Base-by-base conservation (phyloP, 1,140 invertebrate species). In the Platyura marginata region DNA sequence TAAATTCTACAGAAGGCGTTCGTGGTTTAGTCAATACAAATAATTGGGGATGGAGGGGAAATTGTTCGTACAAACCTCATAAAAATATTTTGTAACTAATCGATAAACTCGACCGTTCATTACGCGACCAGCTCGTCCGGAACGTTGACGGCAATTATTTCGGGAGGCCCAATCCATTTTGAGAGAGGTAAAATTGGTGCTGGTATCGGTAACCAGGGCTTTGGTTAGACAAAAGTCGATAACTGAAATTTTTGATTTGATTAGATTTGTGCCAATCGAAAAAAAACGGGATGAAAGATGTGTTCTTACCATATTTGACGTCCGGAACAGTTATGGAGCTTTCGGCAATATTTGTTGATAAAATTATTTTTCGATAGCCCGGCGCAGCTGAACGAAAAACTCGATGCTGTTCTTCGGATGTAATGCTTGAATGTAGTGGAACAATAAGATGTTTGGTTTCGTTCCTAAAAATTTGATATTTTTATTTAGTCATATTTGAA, bases 151-250 rank as follows among this genome's bases (percentile, higher is more conserved):
- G 55, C 86, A 92, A 62, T 84, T 94, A 2, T 79, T 75, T 57
- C 86, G 81, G 1, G 89, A 85, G 1, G 91, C 85, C 92, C 92
- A 97, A 40, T 68, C 64, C 44, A 94, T 51, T 46, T 81, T 71
- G 5, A 97, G 65, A 38, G 73, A 74, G 21, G 79, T 75, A 50
- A 83, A 92, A 65, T 88, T 88, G 0, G 84, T 84, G 1, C 62
- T 56, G 3, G 66, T 55, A 57, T 94, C 81, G 39, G 73, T 74
- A 2, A 79, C 65, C 43, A 92, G 59, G 32, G 75, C 69, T 65
- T 94, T 96, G 21, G 85, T 89, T 13, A 96, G 65, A 62, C 92
- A 96, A 62, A 91, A 96, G 65, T 98, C 94, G 52, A 98, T 87
- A 5, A 98, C 90, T 89, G 59, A 42, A 64, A 55, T 48, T 15